Conservation (phyloP, 2,113 vertebrate species). For the Scytalopus superciliaris region DNA sequence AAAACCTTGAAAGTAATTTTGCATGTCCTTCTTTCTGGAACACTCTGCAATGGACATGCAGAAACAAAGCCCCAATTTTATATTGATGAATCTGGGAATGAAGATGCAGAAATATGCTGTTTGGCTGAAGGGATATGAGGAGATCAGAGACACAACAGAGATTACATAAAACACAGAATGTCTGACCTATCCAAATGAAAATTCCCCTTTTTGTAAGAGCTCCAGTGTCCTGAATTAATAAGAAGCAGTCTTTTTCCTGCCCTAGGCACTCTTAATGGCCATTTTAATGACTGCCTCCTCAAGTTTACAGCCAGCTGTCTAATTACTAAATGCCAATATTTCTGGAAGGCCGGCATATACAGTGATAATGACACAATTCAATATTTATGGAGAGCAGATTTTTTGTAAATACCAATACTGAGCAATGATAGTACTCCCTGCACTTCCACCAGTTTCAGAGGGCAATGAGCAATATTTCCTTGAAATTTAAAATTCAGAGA, state of each 20-base stretch:
- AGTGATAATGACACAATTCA: background rate
- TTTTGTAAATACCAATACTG: background rate
- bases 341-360: background rate
- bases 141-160: background rate
- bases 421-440: background rate
- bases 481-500: background rate
- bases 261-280: background rate
- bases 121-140: background rate
- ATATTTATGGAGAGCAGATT: background rate
- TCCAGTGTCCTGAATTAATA: background rate
- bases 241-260: background rate
- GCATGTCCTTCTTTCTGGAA: background rate
- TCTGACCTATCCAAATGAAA: background rate
- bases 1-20: background rate
- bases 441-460: background rate
- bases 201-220: background rate
- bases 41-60: background rate
- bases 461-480: background rate
- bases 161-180: background rate
- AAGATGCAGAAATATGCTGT: background rate
- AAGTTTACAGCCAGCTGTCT: background rate
- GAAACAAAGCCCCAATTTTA: fast-evolving
- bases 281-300: background rate
- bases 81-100: background rate
- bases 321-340: background rate